Evolutionary conservation across 2,888 invertebrate genomes (phyloP).

Genomic region (Himalopsyche anomala): DNA sequence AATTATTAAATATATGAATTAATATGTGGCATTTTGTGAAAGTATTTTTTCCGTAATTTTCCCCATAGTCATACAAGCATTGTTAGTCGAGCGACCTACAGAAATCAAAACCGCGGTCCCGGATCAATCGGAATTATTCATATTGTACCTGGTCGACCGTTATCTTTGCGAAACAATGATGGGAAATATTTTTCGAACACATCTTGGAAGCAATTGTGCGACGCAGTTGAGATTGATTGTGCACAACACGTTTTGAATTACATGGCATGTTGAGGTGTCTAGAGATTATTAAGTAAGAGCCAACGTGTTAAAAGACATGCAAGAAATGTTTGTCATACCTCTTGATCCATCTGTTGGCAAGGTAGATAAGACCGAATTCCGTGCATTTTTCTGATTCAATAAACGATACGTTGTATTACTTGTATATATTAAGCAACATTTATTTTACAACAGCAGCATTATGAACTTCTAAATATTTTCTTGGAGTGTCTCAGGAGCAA

Average conservation of each 20-base stretch:
- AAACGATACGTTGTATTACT: too few species aligned
- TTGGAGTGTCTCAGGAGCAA: too few species aligned
- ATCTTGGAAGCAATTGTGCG: slow-evolving; percentile 31
- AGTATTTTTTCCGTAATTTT: not conserved
- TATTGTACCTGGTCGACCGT: slow-evolving; percentile 36
- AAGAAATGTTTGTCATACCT: not conserved
- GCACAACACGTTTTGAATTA: slow-evolving; percentile 37
- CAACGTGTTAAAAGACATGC: not conserved
- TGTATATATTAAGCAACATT: too few species aligned
- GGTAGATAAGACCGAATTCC: slow-evolving; percentile 7
- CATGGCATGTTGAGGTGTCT: slow-evolving; percentile 40
- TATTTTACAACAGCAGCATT: too few species aligned
- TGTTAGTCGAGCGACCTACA: slow-evolving; percentile 24
- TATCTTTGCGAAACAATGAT: slow-evolving; percentile 21
- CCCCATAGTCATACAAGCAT: not conserved
- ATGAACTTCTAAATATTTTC: too few species aligned
- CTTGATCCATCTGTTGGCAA: not conserved
- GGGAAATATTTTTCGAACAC: slow-evolving; percentile 35
- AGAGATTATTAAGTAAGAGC: slow-evolving; percentile 10
- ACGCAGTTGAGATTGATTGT: slow-evolving; percentile 29
- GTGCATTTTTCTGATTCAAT: not conserved
- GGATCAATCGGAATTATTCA: slow-evolving; percentile 40
- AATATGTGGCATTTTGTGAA: not conserved
- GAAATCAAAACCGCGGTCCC: slow-evolving; percentile 38
- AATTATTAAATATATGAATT: not conserved